Evolutionary conservation across 2,888 invertebrate genomes (phyloP).

Genomic region (Drosophila engyochracea): DNA sequence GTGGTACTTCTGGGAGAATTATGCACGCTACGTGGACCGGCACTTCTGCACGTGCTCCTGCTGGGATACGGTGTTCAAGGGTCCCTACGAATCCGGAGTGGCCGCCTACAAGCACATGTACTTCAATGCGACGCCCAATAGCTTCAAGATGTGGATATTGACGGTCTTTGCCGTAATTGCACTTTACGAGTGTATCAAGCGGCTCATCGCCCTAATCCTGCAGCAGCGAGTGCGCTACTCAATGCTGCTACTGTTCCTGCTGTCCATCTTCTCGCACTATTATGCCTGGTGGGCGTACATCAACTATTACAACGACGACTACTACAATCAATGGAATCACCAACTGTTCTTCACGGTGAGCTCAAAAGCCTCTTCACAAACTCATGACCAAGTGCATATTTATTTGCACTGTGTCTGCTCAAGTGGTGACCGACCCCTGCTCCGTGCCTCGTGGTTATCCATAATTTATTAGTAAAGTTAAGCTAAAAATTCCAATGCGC

Average conservation of each 20-base stretch:
- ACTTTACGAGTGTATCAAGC: constrained; percentile 88
- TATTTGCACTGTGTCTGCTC: constrained; percentile 17
- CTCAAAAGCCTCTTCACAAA: constrained; percentile 17
- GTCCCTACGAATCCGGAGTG: constrained; percentile 89
- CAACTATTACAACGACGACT: constrained; percentile 91
- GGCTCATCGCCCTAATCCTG: constrained; percentile 86
- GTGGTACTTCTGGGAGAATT: constrained; percentile 89
- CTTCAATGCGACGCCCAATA: constrained; percentile 89
- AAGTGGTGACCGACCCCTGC: constrained; percentile 11
- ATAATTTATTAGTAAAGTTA: constrained; percentile 75
- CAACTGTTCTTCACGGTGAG: constrained; percentile 88
- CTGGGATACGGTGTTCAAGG: constrained; percentile 92
- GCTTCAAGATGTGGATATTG: constrained; percentile 89
- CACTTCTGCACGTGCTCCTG: constrained; percentile 90
- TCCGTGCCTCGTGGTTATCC: constrained; percentile 29
- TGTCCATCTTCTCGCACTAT: constrained; percentile 89
- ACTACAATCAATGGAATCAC: constrained; percentile 90
- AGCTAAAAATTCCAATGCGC: constrained; percentile 47
- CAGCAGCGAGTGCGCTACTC: constrained; percentile 86
- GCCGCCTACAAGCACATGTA: constrained; percentile 90
- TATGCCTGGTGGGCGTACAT: constrained; percentile 90
- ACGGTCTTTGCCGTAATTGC: constrained; percentile 87
- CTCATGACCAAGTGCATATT: constrained; percentile 20
- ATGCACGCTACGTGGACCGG: constrained; percentile 88
- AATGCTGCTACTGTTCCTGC: constrained; percentile 88